Conservation (phyloP, 2,888 invertebrate genomes). For the Eristalis intricaria region DNA sequence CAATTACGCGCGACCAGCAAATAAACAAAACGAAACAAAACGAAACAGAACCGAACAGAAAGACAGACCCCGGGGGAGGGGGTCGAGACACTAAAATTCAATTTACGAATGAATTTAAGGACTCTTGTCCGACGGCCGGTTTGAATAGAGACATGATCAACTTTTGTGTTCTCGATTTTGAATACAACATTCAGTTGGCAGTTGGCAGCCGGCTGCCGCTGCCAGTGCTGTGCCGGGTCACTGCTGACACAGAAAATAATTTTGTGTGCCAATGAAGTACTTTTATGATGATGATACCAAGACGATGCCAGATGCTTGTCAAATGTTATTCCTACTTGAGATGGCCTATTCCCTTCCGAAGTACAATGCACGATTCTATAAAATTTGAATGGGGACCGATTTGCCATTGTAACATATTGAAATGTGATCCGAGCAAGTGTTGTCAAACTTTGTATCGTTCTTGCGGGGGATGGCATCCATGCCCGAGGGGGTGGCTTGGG, state of each 20-base stretch:
- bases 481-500: neutral
- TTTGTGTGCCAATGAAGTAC: slow-evolving; percentile 53
- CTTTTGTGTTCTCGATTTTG: slow-evolving; percentile 18
- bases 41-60: too few species aligned
- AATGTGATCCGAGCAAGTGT: slow-evolving; percentile 62
- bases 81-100: slow-evolving; percentile 38
- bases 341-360: slow-evolving; percentile 43
- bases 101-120: slow-evolving; percentile 53
- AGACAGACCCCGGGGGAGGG: neutral
- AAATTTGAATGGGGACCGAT: slow-evolving; percentile 51
- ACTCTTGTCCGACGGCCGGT: slow-evolving; percentile 35
- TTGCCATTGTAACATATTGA: slow-evolving; percentile 58
- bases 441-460: slow-evolving; percentile 19
- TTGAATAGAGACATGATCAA: slow-evolving; percentile 45
- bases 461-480: neutral
- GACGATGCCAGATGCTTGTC: slow-evolving; percentile 50
- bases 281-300: slow-evolving; percentile 36
- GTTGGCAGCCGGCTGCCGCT: neutral
- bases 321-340: slow-evolving; percentile 47
- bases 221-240: slow-evolving; percentile 33
- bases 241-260: slow-evolving; percentile 51
- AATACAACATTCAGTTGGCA: neutral
- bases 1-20: slow-evolving; percentile 31
- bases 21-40: slow-evolving; percentile 16
- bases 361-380: slow-evolving; percentile 45